A percentile compares a stretch with the other conserved stretches of the same genome.
These are phyloP conservation scores for Amblyraja radiata DNA, from an alignment of 2,797 vertebrate genomes.

Conservation along the genomic window DNA sequence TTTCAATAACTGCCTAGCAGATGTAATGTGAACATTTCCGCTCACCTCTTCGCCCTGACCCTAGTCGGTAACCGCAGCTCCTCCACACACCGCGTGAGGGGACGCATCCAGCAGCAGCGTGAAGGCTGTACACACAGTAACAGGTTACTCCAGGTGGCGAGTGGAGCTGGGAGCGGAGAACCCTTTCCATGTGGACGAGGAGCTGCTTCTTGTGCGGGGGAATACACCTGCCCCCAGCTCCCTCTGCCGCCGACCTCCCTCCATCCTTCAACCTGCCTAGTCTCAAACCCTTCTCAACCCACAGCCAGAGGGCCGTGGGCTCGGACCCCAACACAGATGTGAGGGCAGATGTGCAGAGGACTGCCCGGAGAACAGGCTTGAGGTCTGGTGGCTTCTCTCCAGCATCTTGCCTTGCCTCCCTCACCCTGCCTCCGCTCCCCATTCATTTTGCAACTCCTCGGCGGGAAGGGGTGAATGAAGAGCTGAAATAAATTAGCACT, in stretches of 20 bases:
- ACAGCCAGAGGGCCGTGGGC: not conserved
- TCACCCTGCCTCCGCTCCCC: no score
- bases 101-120: not conserved
- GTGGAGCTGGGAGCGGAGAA: not conserved
- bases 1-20: not conserved
- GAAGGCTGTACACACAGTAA: not conserved
- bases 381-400: no score
- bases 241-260: no score
- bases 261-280: no score
- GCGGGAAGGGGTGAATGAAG: no score
- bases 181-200: not conserved
- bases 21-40: not conserved
- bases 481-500: no score
- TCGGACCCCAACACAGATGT: not conserved
- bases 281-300: no score
- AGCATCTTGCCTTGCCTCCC: no score
- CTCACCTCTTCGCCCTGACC: conserved; percentile 25
- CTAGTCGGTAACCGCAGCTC: not conserved
- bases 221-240: no score
- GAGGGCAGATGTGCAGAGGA: not conserved
- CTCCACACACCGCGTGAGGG: not conserved
- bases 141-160: not conserved
- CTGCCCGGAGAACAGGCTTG: no score
- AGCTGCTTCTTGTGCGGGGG: not conserved
- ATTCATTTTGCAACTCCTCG: no score